Evolutionary conservation across 1,140 invertebrate genomes (phyloP).

Genomic region (Samia ricini): DNA sequence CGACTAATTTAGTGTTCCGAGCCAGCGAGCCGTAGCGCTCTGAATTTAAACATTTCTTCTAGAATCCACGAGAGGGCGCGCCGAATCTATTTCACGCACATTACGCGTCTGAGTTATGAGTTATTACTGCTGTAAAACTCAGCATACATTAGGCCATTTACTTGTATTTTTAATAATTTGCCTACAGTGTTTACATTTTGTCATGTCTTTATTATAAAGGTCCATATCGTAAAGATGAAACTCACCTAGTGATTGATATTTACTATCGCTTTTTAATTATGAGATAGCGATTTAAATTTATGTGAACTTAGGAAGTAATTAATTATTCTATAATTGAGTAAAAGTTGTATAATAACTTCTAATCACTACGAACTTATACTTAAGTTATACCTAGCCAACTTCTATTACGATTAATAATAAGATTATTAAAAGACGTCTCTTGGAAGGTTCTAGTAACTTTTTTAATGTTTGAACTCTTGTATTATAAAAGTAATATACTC

Average conservation of each 20-base stretch:
- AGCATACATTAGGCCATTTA: slow-evolving; percentile 61
- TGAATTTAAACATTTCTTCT: slow-evolving; percentile 54
- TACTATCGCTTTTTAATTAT: not conserved
- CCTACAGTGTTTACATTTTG: slow-evolving; percentile 1
- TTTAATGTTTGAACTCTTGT: no score
- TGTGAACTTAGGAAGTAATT: no score
- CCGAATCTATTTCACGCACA: slow-evolving; percentile 62
- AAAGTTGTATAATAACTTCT: no score
- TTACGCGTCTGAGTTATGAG: slow-evolving; percentile 58
- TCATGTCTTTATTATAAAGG: not conserved
- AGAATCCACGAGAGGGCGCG: slow-evolving; percentile 44
- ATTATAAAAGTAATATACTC: no score
- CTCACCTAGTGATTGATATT: not conserved
- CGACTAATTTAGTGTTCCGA: slow-evolving; percentile 54
- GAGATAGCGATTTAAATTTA: no score
- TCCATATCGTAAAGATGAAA: not conserved
- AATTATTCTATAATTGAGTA: no score
- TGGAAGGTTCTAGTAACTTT: no score
- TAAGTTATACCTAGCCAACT: no score
- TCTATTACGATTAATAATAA: no score
- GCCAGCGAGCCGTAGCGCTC: slow-evolving; percentile 36
- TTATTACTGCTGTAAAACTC: slow-evolving; percentile 63
- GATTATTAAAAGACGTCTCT: no score
- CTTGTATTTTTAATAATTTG: slow-evolving; percentile 50
- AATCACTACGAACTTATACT: no score